Base-by-base conservation (phyloP, 2,113 vertebrate genomes). In the Apteryx mantelli region DNA sequence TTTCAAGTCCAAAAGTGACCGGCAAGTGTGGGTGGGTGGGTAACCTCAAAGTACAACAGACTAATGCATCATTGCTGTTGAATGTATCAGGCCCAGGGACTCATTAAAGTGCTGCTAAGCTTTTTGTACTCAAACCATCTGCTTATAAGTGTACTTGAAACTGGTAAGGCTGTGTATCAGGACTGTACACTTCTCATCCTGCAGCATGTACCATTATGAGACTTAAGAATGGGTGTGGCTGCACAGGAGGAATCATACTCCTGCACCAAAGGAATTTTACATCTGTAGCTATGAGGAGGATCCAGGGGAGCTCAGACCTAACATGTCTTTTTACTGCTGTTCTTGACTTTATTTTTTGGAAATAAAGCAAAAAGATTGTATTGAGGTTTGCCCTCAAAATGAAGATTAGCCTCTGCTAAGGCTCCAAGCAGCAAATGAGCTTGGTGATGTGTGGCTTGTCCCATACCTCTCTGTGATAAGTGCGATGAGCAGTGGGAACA, bases 281-380 rank as follows among this genome's bases (percentile, higher is more conserved):
- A 30, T 84, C 77, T 40, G 30, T 44, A 78, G 24, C 18, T 87
- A 40, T 50, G 36, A 24, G 32, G 30, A 82, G 46, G 28, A 8
- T 56, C 24, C 58, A n/a, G 58, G 22, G 22, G 44, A 65, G 14
- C 53, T 86, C 53, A 65, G 34, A 68, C 36, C 53, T 48, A 76
- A 52, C 14, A 0, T 46, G 5, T 50, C 26, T 84, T 87, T 34
- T 89, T 91, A 79, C 63, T 77, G 74, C 78, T 82, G 28, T 46
- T 91, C 7, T 3, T 4, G 0, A n/a, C 0, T 42, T 18, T 7
- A 2, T 11, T 20, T 8, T 8, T 61, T 25, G 9, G 7, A 81
- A 75, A 69, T 21, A 34, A 0, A 34, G 70, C 52, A 84, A 75
- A 74, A 48, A 48, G 53, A 2, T 64, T 71, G 15, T 64, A 30